phyloP scores from a whole-genome alignment of 2,888 invertebrate genomes.

The Nomada ruficornis region DNA sequence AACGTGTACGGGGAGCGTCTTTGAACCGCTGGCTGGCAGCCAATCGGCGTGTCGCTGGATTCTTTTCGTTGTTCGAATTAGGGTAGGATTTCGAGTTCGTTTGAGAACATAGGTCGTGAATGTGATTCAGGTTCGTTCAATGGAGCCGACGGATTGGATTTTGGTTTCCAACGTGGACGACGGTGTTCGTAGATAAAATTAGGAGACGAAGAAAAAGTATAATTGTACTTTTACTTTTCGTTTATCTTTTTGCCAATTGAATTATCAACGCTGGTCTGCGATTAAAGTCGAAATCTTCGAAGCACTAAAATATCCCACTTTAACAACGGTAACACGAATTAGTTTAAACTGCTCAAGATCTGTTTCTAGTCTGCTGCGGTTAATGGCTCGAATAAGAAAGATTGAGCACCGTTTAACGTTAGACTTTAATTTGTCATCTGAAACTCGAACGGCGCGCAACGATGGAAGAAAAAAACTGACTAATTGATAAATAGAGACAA shows the following conservation, averaged over 20 bases:
- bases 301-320: no score
- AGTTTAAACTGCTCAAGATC: neutral
- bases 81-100: constrained; percentile 42
- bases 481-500: constrained; percentile 48
- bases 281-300: no score
- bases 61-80: constrained; percentile 62
- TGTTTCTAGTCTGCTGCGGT: neutral
- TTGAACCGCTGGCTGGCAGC: constrained; percentile 61
- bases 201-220: constrained; percentile 7
- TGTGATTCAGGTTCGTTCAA: constrained; percentile 31
- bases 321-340: no score
- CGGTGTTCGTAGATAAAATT: constrained; percentile 34
- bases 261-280: no score
- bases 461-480: neutral
- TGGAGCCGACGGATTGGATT: constrained; percentile 50
- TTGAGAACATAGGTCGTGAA: constrained; percentile 16
- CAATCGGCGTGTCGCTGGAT: constrained; percentile 56
- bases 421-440: neutral
- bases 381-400: neutral
- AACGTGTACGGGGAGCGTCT: constrained; percentile 54
- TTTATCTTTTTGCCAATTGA: neutral
- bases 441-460: neutral
- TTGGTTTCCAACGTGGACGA: constrained; percentile 19
- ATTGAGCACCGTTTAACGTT: neutral
- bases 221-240: constrained; percentile 2